Evolutionary conservation across 2,113 vertebrate species (phyloP), one percentile per base, ranked within the genome.

Genomic region (Fregetta grallaria): DNA sequence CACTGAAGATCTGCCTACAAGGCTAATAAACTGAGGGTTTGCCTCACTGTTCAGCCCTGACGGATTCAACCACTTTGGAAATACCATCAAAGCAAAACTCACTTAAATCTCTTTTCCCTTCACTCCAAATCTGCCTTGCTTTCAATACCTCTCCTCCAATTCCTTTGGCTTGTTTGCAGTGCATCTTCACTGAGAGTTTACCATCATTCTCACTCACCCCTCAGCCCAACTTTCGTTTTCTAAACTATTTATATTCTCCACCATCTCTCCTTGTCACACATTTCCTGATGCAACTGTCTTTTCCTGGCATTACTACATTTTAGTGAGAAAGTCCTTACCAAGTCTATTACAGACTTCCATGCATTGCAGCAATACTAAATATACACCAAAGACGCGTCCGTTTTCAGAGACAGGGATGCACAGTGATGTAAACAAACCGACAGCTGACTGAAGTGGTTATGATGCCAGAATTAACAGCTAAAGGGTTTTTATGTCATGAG

Each of bases 391-490:
- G 18, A 5, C 30, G 27, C 81, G 77, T 6, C 84, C 32, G 75
- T 29, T 59, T 70, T 25, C 49, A 66, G 85, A 90, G 77, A 50
- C 11, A 55, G 56, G 22, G 76, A 62, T 55, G 73, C 90, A 53
- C 22, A 53, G 32, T 12, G 83, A 84, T n/a, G 26, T 9, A 85
- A 56, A 55, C 74, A 86, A 61, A 67, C 65, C 2, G 0, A 44
- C 21, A 72, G 84, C 56, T 90, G 75, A 74, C 55, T 62, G 76
- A 96, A 83, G 72, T 9, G 4, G 44, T 50, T 70, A 92, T 0
- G 45, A 85, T 90, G 88, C 86, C 93, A 93, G 66, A 86, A 86
- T 88, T 86, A 94, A 97, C 70, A 92, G 75, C 62, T 74, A 76
- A 82, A 87, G 65, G 5, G 67, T 49, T 86, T 94, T 87, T 67